A percentile compares a stretch with the other conserved stretches of the same genome.
Evolutionary conservation across 2,797 vertebrate species (phyloP).

Genomic region (Mus spretus): DNA sequence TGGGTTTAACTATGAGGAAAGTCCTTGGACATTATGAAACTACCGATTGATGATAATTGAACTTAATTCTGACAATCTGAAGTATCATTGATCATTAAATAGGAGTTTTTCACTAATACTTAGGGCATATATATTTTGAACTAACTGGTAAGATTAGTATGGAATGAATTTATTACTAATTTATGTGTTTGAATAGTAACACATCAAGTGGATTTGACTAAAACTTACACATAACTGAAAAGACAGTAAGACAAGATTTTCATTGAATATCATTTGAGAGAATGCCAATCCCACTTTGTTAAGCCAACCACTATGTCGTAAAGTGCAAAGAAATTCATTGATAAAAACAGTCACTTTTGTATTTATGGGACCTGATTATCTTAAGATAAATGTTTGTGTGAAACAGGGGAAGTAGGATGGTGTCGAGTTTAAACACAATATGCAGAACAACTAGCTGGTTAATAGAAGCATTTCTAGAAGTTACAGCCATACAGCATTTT

Average conservation of each 20-base stretch:
- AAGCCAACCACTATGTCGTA: background rate
- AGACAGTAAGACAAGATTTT: constrained; percentile 5
- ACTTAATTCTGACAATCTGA: background rate
- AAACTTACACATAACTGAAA: background rate
- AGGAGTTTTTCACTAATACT: background rate
- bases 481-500: constrained; percentile 78
- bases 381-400: constrained; percentile 16
- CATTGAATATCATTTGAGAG: background rate
- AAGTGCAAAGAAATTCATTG: background rate
- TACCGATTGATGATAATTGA: background rate
- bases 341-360: constrained; percentile 62
- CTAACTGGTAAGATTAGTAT: background rate
- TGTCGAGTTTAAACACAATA: constrained; percentile 59
- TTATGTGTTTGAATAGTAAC: background rate
- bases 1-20: rapidly evolving
- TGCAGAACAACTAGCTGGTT: constrained; percentile 59
- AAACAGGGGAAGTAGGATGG: background rate
- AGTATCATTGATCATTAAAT: background rate
- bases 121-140: background rate
- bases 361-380: constrained; percentile 42
- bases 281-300: background rate
- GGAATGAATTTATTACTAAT: background rate
- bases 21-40: background rate
- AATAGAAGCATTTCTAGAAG: constrained; percentile 77
- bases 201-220: background rate